Conservation (phyloP, 2,797 vertebrate genomes). For the Aplochiton taeniatus region DNA sequence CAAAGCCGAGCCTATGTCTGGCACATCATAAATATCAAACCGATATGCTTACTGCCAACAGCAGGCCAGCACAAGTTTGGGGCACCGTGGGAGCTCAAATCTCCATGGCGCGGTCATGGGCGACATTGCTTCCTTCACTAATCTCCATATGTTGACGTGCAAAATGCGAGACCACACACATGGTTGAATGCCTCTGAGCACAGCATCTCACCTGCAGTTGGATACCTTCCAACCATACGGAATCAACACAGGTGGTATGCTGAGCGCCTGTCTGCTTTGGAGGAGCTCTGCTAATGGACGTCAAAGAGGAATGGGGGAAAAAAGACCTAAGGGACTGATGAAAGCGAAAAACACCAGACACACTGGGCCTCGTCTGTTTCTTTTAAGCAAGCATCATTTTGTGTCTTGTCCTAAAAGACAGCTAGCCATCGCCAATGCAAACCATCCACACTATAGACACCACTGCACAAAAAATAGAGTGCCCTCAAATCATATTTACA, state of each 20-base stretch:
- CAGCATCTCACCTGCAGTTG: constrained; percentile 35
- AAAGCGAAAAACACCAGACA: not conserved
- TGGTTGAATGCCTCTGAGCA: constrained; percentile 7
- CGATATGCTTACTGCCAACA: constrained; percentile 30
- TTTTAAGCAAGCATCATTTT: not conserved
- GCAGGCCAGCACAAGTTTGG: constrained; percentile 32
- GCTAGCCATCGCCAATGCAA: not conserved
- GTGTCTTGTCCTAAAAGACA: not conserved
- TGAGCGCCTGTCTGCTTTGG: not conserved
- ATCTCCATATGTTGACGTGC: constrained; percentile 34
- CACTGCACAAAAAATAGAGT: not conserved
- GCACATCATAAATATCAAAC: constrained; percentile 41
- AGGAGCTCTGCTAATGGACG: constrained; percentile 9
- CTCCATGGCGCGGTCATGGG: constrained; percentile 26
- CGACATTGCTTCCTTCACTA: constrained; percentile 32
- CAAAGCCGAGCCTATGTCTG: constrained; percentile 20
- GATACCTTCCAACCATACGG: constrained; percentile 7
- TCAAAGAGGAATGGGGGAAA: not conserved
- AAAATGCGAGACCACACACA: constrained; percentile 39
- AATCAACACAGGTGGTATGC: constrained; percentile 8
- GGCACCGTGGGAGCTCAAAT: constrained; percentile 27
- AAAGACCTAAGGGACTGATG: not conserved
- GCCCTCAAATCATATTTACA: too few relatives aligned
- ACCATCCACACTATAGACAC: not conserved
- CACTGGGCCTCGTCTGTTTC: not conserved